Evolutionary conservation across 1,140 invertebrate genomes (phyloP).

Genomic region (Drosophila lowei): DNA sequence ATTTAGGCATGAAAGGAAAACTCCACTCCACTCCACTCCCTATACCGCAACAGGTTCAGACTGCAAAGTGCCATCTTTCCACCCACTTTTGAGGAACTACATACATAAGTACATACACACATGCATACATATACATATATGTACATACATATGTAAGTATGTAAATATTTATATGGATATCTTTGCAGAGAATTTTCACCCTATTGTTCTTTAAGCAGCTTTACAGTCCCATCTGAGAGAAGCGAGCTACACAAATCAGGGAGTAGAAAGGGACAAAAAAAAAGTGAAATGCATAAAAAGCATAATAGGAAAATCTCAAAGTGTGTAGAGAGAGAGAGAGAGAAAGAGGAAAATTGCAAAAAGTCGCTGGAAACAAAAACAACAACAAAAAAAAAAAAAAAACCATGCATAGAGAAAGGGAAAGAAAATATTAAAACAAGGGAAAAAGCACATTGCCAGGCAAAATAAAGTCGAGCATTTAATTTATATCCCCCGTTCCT

Average conservation of each 20-base stretch:
- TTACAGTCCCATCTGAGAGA: conserved; percentile 39
- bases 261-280: conserved; percentile 35
- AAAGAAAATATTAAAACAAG: conserved; percentile 76
- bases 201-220: conserved; percentile 46
- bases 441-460: conserved; percentile 58
- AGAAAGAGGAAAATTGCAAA: conserved; percentile 35
- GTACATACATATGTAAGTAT: neutral
- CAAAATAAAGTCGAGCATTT: conserved; percentile 79
- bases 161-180: conserved; percentile 27
- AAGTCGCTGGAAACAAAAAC: conserved; percentile 29
- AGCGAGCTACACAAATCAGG: conserved; percentile 54
- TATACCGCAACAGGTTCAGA: conserved; percentile 36
- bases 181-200: conserved; percentile 37
- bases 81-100: neutral
- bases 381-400: conserved; percentile 9
- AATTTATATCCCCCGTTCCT: conserved; percentile 62
- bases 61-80: conserved; percentile 1
- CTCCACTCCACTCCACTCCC: no score
- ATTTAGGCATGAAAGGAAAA: no score
- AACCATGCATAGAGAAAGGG: conserved; percentile 37
- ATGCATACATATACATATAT: neutral
- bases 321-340: conserved; percentile 29
- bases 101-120: neutral
- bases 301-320: neutral
- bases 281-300: conserved; percentile 11